Conservation (phyloP, 1,140 invertebrate genomes). For the Aphelinus atriplicis region DNA sequence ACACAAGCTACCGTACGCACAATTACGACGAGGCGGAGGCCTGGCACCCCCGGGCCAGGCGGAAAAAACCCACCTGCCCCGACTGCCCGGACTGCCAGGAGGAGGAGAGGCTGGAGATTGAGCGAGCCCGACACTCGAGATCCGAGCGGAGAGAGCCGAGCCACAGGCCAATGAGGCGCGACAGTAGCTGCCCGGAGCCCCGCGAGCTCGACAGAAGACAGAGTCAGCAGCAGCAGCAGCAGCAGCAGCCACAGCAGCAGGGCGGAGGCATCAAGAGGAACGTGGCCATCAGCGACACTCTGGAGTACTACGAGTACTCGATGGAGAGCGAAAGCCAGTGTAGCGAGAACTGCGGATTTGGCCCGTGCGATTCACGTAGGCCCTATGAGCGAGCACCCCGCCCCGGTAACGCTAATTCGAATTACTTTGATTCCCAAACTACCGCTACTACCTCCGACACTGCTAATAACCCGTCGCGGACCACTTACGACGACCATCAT, state of each 20-base stretch:
- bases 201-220: slow-evolving; percentile 46
- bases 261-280: slow-evolving; percentile 61
- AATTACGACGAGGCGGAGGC: background rate
- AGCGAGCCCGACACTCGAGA: slow-evolving; percentile 30
- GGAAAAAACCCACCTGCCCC: slow-evolving; percentile 54
- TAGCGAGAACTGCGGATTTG: slow-evolving; percentile 68
- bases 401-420: slow-evolving; percentile 67
- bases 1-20: background rate
- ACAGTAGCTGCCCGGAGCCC: slow-evolving; percentile 61
- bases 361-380: slow-evolving; percentile 65
- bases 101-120: slow-evolving; percentile 39
- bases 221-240: slow-evolving; percentile 1
- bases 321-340: slow-evolving; percentile 67
- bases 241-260: slow-evolving; percentile 42
- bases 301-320: slow-evolving; percentile 66
- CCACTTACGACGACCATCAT: slow-evolving; percentile 29
- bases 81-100: slow-evolving; percentile 53
- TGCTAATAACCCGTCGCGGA: slow-evolving; percentile 62
- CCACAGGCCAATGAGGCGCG: slow-evolving; percentile 49
- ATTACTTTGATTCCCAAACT: slow-evolving; percentile 68
- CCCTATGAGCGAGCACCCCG: slow-evolving; percentile 65
- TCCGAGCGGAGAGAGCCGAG: slow-evolving; percentile 21
- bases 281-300: slow-evolving; percentile 64
- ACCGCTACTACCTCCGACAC: slow-evolving; percentile 63
- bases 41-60: background rate